Evolutionary conservation across 2,113 vertebrate species (phyloP).

Genomic region (Eretmochelys imbricata): DNA sequence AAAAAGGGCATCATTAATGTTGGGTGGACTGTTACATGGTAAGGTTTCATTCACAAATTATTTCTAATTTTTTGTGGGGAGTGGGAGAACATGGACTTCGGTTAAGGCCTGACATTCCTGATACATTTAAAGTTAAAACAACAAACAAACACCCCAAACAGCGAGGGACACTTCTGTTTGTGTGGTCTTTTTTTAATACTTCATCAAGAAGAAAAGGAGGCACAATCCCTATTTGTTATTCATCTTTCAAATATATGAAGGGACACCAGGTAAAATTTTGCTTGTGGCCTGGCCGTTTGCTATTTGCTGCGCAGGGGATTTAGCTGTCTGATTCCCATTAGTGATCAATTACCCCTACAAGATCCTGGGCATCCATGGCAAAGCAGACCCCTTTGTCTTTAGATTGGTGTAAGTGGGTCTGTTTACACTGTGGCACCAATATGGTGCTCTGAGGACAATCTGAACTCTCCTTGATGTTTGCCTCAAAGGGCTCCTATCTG

Average conservation of each 20-base stretch:
- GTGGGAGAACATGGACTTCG: accelerated
- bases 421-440: neutral
- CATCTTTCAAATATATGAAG: conserved; percentile 2
- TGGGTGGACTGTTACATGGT: neutral
- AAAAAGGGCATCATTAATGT: neutral
- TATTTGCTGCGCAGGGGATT: neutral
- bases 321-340: neutral
- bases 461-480: neutral
- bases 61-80: neutral
- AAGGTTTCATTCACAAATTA: conserved; percentile 17
- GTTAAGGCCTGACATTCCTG: neutral
- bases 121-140: neutral
- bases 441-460: neutral
- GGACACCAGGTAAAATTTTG: neutral
- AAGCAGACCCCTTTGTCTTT: neutral
- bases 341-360: neutral
- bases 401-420: neutral
- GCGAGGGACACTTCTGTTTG: neutral
- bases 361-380: neutral
- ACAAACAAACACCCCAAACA: too few species aligned
- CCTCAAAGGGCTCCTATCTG: conserved; percentile 7
- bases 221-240: neutral
- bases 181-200: neutral
- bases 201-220: neutral
- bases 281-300: neutral